phyloP scores from a whole-genome alignment of 2,113 vertebrate species.

The Chrysochloris asiatica region DNA sequence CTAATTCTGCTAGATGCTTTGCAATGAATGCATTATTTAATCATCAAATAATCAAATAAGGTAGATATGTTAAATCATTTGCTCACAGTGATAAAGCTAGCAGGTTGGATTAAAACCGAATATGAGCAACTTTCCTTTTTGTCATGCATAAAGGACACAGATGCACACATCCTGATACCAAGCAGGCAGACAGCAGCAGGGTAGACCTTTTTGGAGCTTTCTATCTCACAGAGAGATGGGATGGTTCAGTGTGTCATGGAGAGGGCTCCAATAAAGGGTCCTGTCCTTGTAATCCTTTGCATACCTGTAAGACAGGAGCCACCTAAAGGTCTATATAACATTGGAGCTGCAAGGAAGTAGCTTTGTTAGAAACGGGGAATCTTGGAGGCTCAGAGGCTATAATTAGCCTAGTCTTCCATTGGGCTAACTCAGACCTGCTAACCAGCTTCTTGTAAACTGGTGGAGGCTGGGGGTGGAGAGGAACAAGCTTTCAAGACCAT shows the following conservation, averaged over 20 bases:
- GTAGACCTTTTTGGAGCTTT: not conserved
- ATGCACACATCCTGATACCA: not conserved
- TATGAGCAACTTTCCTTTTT: not conserved
- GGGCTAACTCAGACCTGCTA: not conserved
- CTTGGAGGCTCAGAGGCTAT: not conserved
- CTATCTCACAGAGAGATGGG: not conserved
- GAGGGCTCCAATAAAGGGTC: not conserved
- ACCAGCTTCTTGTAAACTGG: not conserved
- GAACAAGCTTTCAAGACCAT: not conserved
- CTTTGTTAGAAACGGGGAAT: not conserved
- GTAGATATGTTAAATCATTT: not conserved
- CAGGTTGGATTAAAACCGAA: not conserved
- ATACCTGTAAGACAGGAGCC: not conserved
- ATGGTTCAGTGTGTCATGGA: not conserved
- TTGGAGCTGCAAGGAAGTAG: not conserved
- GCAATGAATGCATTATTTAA: not conserved
- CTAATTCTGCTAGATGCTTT: not conserved
- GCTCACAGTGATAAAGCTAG: not conserved
- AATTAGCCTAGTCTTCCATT: not conserved
- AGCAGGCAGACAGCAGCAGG: not conserved
- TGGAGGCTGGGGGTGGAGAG: not conserved
- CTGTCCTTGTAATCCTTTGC: not conserved
- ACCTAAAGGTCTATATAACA: too few species aligned
- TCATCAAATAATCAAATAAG: not conserved
- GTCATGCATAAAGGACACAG: not conserved